Percentiles rank a stretch among this genome's conserved stretches.
These are phyloP conservation scores for Phallusia fumigata DNA, from an alignment of 23 tunicate species.

Conservation along the genomic window DNA sequence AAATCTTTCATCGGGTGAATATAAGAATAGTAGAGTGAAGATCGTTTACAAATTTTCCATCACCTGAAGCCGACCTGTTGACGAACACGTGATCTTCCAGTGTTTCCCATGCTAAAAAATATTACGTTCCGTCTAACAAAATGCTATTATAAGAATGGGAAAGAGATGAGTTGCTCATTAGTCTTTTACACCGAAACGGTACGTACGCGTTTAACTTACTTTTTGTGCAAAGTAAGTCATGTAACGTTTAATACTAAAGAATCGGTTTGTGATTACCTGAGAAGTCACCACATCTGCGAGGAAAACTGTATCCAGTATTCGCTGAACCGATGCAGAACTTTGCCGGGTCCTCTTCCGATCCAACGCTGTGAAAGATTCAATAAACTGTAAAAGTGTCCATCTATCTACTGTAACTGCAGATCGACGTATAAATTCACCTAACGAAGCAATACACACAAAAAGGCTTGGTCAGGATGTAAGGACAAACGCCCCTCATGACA, in stretches of 20 bases:
- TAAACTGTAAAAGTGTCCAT: no score
- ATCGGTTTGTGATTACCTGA: not conserved
- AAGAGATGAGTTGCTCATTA: no score
- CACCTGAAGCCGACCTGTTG: not conserved
- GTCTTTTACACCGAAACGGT: no score
- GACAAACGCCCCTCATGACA: no score
- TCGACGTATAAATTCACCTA: no score
- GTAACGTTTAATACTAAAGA: not conserved
- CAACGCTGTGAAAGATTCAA: not conserved
- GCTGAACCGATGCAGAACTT: not conserved
- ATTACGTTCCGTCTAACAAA: no score
- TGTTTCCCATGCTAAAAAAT: slow-evolving; percentile 1
- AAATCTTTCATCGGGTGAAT: not conserved
- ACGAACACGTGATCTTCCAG: not conserved
- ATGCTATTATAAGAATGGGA: no score
- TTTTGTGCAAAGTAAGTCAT: not conserved
- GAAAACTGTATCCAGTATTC: not conserved
- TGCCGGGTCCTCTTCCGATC: not conserved
- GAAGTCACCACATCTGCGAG: not conserved
- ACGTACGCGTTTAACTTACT: not conserved
- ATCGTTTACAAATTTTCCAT: not conserved
- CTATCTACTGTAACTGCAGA: no score
- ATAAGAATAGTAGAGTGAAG: not conserved
- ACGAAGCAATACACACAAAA: no score
- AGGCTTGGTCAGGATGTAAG: no score